These are phyloP conservation scores for Rotaria macrura DNA, from an alignment of 2,888 invertebrate genomes.

Conservation along the genomic window DNA sequence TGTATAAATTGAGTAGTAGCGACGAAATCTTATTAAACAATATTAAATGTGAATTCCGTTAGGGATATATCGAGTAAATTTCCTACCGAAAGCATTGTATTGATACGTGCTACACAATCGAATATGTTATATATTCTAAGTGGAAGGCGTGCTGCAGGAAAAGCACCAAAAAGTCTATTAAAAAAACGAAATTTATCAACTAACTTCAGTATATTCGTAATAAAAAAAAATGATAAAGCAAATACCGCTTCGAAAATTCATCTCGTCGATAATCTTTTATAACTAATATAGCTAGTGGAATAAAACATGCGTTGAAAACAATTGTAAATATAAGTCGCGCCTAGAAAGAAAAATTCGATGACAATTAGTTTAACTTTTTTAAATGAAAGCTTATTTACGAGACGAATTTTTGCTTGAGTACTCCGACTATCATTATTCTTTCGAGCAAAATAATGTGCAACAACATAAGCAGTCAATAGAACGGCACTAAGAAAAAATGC, in stretches of 20 bases:
- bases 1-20: not conserved
- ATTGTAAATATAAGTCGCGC: constrained; percentile 9
- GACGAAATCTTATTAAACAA: not conserved
- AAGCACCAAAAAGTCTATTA: not conserved
- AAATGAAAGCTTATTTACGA: not conserved
- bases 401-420: not conserved
- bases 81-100: not conserved
- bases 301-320: not conserved
- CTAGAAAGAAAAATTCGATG: not conserved
- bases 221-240: no score
- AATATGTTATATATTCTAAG: not conserved
- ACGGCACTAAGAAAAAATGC: not conserved
- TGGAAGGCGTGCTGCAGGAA: not conserved
- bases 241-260: not conserved
- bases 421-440: not conserved
- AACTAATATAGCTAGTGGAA: not conserved
- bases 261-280: constrained; percentile 2
- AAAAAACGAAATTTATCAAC: not conserved
- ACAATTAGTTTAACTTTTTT: no score
- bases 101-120: not conserved
- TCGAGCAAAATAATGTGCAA: not conserved
- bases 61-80: no score
- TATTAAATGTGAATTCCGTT: not conserved
- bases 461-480: not conserved
- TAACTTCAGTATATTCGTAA: no score